Evolutionary conservation across 1,140 invertebrate genomes (phyloP).

Genomic region (Ips nitidus): DNA sequence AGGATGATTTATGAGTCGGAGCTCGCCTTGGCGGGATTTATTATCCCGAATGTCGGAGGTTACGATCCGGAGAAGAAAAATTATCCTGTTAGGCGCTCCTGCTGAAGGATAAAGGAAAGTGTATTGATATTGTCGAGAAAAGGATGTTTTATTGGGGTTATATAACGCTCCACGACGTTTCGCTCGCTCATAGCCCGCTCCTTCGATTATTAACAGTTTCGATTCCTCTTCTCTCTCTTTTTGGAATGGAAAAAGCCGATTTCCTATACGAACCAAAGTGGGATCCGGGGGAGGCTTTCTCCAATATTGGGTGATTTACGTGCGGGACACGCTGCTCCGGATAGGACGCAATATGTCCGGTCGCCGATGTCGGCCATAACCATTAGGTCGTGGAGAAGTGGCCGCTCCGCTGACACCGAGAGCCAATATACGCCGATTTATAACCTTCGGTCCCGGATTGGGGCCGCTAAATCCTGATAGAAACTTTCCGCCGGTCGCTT

Average conservation of each 20-base stretch:
- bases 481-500: background rate
- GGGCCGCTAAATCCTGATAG: conserved; percentile 9
- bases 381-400: conserved; percentile 33
- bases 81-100: conserved; percentile 27
- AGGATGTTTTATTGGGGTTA: conserved; percentile 22
- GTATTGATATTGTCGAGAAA: conserved; percentile 27
- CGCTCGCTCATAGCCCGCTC: background rate
- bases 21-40: conserved; percentile 30
- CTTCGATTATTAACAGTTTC: background rate
- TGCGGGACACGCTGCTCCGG: conserved; percentile 16
- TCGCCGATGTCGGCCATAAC: conserved; percentile 27
- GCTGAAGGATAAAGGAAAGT: conserved; percentile 27
- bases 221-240: background rate
- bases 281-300: background rate
- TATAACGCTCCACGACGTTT: background rate
- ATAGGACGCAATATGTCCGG: conserved; percentile 31
- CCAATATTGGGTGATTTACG: conserved; percentile 29
- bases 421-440: conserved; percentile 31
- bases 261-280: no score
- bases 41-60: conserved; percentile 32
- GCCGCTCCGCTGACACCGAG: conserved; percentile 23
- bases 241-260: no score
- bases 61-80: conserved; percentile 31
- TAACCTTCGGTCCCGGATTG: conserved; percentile 14
- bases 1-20: conserved; percentile 24